Conservation (phyloP, 1,140 invertebrate species). For the Zaprionus vittiger region DNA sequence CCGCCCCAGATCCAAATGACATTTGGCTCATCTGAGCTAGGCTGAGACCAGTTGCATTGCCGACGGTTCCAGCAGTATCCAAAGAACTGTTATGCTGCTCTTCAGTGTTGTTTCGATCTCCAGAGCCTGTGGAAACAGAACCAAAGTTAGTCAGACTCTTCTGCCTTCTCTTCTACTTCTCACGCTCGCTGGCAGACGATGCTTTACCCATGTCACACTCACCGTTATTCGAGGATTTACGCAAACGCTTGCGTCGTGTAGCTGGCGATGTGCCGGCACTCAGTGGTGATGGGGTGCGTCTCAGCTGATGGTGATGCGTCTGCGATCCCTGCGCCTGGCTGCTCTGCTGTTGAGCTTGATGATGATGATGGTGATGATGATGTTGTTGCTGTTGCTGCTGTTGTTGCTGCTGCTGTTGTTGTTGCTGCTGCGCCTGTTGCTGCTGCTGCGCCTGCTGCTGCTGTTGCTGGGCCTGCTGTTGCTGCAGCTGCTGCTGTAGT, state of each 20-base stretch:
- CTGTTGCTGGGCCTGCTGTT: conserved; percentile 68
- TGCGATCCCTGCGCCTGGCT: conserved; percentile 71
- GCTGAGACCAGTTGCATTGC: conserved; percentile 68
- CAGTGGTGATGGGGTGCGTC: conserved; percentile 79
- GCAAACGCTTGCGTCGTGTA: conserved; percentile 87
- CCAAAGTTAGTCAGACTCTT: background rate
- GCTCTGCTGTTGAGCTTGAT: conserved; percentile 69
- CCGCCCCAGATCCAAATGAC: conserved; percentile 68
- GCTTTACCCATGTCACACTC: conserved; percentile 74
- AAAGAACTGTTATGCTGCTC: conserved; percentile 84
- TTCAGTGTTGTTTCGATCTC: conserved; percentile 84
- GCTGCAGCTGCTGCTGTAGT: conserved; percentile 68
- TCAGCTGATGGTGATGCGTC: conserved; percentile 77
- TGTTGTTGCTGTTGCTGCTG: conserved; percentile 74
- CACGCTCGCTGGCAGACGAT: conserved; percentile 50
- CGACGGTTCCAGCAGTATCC: conserved; percentile 65
- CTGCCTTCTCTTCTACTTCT: background rate
- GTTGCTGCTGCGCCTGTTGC: conserved; percentile 61
- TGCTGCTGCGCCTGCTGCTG: conserved; percentile 66
- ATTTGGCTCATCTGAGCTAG: conserved; percentile 83
- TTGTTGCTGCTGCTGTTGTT: conserved; percentile 68
- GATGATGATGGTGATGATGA: conserved; percentile 70
- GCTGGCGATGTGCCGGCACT: conserved; percentile 81
- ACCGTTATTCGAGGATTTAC: conserved; percentile 88
- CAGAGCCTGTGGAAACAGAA: conserved; percentile 85